Base-by-base conservation (phyloP, 2,113 vertebrate species). In the Geococcyx californianus region DNA sequence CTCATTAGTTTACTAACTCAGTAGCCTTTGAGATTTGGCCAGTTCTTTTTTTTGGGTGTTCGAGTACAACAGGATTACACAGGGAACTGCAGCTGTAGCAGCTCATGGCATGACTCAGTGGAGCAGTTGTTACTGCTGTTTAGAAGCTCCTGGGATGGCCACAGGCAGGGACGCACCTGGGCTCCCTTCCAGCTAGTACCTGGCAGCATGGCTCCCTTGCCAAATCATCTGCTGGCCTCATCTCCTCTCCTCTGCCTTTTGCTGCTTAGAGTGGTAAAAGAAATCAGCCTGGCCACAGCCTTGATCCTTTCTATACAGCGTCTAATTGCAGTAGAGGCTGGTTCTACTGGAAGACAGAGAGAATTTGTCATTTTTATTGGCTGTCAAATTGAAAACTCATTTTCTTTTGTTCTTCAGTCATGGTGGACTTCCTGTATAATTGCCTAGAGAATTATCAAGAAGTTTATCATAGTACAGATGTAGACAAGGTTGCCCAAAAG, bases 131-230 rank as follows among this genome's bases (percentile, higher is more conserved):
- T n/a, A 42, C 3, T 51, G 24, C 33, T 56, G 11, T 25, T 34
- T 34, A 60, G 80, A 56, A 56, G 31, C 28, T 52, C 33, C 62
- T 1, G 6, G 33, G 3, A 28, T 1, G 5, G 55, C 11, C 1
- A 0, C 42, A 20, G 49, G 14, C 5, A 19, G 20, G 17, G 29
- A 14, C n/a, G 16, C 3, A 3, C 12, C 12, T 11, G 38, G 20
- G n/a, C 6, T 77, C 38, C 52, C 38, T 54, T 28, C 28, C 58
- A 59, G 31, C 14, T 10, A 31, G 21, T n/a, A 66, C 29, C 29
- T 3, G 2, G 24, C 33, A 76, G 36, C 31, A 33, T 0, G 1
- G 33, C 40, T 19, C 44, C 54, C 13, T 19, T 51, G 54, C 26
- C 47, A 62, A 73, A 29, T 16, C 11, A 19, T 45, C 33, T 45